Evolutionary conservation across 2,113 vertebrate species (phyloP).

Genomic region (Tachysurus vachellii): DNA sequence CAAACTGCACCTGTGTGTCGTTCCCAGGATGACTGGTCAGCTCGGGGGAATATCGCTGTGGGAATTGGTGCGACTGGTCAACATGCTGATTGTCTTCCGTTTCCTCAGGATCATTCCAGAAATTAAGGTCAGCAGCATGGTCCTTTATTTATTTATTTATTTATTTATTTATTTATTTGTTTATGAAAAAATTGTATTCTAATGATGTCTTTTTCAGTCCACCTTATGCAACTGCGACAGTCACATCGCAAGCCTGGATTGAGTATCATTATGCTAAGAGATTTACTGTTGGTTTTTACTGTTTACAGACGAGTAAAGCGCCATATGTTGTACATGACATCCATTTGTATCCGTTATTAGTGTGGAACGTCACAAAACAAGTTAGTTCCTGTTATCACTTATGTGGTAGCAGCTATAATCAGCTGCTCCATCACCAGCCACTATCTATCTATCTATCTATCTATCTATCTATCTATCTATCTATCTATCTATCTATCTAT

Average conservation of each 20-base stretch:
- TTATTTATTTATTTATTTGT: no score
- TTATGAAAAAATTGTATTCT: neutral
- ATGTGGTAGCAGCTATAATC: neutral
- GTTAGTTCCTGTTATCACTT: constrained; percentile 21
- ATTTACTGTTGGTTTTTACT: constrained; percentile 14
- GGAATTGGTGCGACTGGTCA: constrained; percentile 88
- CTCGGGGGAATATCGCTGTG: constrained; percentile 78
- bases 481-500: neutral
- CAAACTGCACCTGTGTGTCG: constrained; percentile 13
- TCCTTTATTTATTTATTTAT: no score
- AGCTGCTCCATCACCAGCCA: neutral
- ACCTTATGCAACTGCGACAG: neutral
- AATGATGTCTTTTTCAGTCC: neutral
- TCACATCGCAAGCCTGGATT: neutral
- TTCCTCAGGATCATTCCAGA: constrained; percentile 90
- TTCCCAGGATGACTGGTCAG: constrained; percentile 73
- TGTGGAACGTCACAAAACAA: constrained; percentile 16
- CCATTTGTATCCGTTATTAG: constrained; percentile 11
- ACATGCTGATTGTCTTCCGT: constrained; percentile 90
- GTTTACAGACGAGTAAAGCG: neutral
- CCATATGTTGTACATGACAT: constrained; percentile 19
- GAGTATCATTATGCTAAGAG: neutral
- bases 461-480: neutral
- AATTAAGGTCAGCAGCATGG: constrained; percentile 76
- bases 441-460: neutral